Evolutionary conservation across 1,140 invertebrate genomes (phyloP), one percentile per base, ranked within the genome.

Genomic region (Cydia pomonella): DNA sequence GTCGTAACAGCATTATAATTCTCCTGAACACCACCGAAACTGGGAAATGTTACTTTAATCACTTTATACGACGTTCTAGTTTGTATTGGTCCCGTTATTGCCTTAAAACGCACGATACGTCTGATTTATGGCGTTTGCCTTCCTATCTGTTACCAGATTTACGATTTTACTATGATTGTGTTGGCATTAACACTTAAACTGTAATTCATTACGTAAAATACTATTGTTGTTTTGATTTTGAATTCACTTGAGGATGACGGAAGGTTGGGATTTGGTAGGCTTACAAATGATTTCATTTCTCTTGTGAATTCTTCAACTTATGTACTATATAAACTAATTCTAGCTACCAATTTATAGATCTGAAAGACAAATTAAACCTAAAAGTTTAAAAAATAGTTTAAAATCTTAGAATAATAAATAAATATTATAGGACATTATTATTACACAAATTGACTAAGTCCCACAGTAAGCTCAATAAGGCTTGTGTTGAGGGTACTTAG

Each of bases 21-120:
- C 83, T 82, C 86, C 74, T 63, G 72, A 84, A 82, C 78, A 79
- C 79, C 63, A 77, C 81, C 85, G 84, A 85, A 73, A 82, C 81
- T 82, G 81, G 79, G 76, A 89, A 88, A 91, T 90, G 85, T 84
- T 82, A 88, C 86, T 91, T 91, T 91, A 87, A 91, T 91, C 81
- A 85, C 88, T 91, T 91, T 81, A 84, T 84, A 86, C 84, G 84
- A 82, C 81, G 80, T 77, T 76, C 80, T 82, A 82, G 78, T 81
- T 80, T 78, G 78, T 84, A 86, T 82, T 83, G 80, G 84, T 76
- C 80, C 83, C 64, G 84, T 86, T 87, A 83, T 76, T 72, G 75
- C 79, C 82, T 78, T 63, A 77, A 78, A 79, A 74, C 73, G 75
- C 77, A 81, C 74, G 77, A 79, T 76, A 75, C 76, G 72, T 62